Base-by-base conservation (phyloP, 2,113 vertebrate genomes). In the Hoplias malabaricus region DNA sequence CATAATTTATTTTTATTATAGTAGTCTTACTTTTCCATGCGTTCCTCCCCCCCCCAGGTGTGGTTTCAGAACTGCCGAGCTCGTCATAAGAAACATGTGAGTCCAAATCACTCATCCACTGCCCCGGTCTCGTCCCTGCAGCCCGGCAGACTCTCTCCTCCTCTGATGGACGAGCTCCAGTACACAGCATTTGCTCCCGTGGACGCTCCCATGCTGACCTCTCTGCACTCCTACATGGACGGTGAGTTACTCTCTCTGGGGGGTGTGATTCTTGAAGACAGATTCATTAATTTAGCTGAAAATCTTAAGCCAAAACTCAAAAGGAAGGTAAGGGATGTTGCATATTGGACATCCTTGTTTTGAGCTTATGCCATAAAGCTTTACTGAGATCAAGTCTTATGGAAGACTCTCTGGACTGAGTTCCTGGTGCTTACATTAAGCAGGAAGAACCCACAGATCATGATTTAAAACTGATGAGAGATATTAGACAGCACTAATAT, bases 61-160 rank as follows among this genome's bases (percentile, higher is more conserved):
- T 99, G 98, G 98, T 99, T 99, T 89, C 98, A 99, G 84, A 99
- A 99, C 81, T 99, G 98, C 81, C 90, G 98, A 88, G 96, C 98
- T 4, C 96, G 97, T 82, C 98, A 99, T 63, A 99, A 99, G 93
- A 99, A 99, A 83, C 96, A 99, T 0, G 92, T 98, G 74, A 94
- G 90, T 69, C 95, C 97, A 29, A 94, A 93, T 72, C 93, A 93
- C 75, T 89, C 90, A 4, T 93, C 94, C 13, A 86, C 92, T 1
- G 81, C 91, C 59, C 91, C 95, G 3, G 84, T 91, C 83, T 91
- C 94, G 0, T 91, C 94, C 3, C 90, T 95, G 14, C 90, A 92
- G 40, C 89, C 94, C 29, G 92, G 92, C 84, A 92, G 94, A 78
- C 89, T 98, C 79, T 95, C 95, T 21, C 94, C 96, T 8, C 94